Evolutionary conservation across 2,113 vertebrate species (phyloP).

Genomic region (Turdus rufiventris): DNA sequence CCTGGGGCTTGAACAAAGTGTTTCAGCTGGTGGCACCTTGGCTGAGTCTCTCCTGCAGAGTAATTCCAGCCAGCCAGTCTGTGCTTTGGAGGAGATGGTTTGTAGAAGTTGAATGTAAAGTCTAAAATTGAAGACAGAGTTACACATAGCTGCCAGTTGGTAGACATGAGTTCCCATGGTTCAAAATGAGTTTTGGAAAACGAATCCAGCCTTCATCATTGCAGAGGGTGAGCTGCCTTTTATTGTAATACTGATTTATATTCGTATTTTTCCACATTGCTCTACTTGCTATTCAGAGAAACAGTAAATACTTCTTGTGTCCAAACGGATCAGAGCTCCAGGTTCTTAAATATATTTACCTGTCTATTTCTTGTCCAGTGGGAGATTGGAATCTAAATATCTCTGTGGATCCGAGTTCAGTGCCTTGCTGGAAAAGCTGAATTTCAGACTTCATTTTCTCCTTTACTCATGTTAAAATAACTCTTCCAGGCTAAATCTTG

Average conservation of each 20-base stretch:
- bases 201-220: not conserved
- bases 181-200: not conserved
- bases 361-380: not conserved
- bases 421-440: not conserved
- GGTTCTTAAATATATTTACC: slow-evolving; percentile 5
- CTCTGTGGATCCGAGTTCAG: not conserved
- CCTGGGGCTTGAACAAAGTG: not conserved
- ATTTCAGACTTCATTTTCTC: slow-evolving; percentile 21
- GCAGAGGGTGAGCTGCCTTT: not conserved
- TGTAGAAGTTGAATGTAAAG: not conserved
- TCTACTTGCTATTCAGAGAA: not conserved
- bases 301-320: not conserved
- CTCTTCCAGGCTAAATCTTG: not conserved
- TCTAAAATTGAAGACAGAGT: not conserved
- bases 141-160: not conserved
- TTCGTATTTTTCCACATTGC: not conserved
- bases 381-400: not conserved
- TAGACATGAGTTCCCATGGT: not conserved
- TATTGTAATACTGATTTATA: not conserved
- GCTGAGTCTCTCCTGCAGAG: not conserved
- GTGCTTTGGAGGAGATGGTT: not conserved
- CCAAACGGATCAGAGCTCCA: not conserved
- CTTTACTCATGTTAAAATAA: slow-evolving; percentile 4
- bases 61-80: not conserved
- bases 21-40: not conserved